These are phyloP conservation scores for Myotis vivesi DNA, from an alignment of 2,797 vertebrate genomes.

Conservation along the genomic window DNA sequence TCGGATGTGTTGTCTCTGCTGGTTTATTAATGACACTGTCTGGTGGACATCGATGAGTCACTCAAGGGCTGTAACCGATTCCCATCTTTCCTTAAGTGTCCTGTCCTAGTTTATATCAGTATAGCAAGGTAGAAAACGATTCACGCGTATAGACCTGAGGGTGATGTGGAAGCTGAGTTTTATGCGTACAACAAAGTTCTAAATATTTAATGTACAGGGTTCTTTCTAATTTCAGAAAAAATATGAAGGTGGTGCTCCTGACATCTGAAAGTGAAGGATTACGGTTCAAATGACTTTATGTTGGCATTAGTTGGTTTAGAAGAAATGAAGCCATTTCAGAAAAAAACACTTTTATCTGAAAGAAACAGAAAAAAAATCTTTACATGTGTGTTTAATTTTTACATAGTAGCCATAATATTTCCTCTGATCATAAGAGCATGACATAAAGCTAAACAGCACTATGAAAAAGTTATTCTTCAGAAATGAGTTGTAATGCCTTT, in stretches of 20 bases:
- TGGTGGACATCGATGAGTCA: slow-evolving; percentile 70
- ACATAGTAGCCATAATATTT: neutral
- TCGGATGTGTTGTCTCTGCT: slow-evolving; percentile 66
- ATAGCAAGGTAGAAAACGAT: slow-evolving; percentile 69
- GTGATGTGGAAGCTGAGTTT: slow-evolving; percentile 60
- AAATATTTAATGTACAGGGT: slow-evolving; percentile 75
- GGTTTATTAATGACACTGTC: slow-evolving; percentile 76
- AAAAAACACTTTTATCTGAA: slow-evolving; percentile 35
- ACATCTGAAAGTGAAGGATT: neutral
- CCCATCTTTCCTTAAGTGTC: slow-evolving; percentile 74
- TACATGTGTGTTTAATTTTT: slow-evolving; percentile 31
- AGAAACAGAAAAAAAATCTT: slow-evolving; percentile 12
- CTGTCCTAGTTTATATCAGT: slow-evolving; percentile 72
- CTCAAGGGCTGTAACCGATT: slow-evolving; percentile 64
- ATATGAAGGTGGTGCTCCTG: slow-evolving; percentile 24
- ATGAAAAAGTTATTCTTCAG: neutral
- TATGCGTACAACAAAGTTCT: slow-evolving; percentile 56
- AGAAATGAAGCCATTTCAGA: slow-evolving; percentile 51
- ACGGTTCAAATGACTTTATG: slow-evolving; percentile 51
- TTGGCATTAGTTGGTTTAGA: slow-evolving; percentile 15
- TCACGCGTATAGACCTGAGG: neutral
- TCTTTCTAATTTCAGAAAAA: slow-evolving; percentile 68
- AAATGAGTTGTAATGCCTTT: neutral
- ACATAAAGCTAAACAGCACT: neutral
- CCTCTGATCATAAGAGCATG: neutral